Base-by-base conservation (phyloP, 2,113 vertebrate genomes). In the Otus sunia region DNA sequence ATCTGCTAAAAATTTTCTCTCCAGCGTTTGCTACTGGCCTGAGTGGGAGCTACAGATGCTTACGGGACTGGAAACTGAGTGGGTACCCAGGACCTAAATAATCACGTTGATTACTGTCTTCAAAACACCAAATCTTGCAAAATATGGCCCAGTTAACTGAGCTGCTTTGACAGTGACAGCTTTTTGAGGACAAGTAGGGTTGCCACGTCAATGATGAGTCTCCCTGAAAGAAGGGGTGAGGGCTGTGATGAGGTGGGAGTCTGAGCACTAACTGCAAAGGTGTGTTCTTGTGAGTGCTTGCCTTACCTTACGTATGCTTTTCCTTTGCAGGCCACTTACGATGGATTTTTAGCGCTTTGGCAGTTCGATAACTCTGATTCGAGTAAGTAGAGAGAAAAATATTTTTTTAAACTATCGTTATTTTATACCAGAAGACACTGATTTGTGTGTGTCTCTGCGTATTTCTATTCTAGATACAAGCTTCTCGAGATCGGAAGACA, bases 341-440 rank as follows among this genome's bases (percentile, higher is more conserved):
- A 91, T 1, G 41, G 91, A n/a, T 30, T 79, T 85, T 79, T 96
- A 84, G 84, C 97, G 15, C 87, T 93, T 27, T 95, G 97, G 96
- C 88, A 45, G 17, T 76, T 91, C n/a, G 95, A 92, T 55, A 94
- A 85, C 94, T 60, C 93, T 23, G 94, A 95, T 67, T 93, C 63
- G 26, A 94, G 97, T 97, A 88, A 97, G 92, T 77, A 49, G 59
- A 66, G 76, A n/a, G 67, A 49, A 41, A 43, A 76, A 6, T 0
- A 22, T 0, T 2, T 50, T 9, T 68, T 25, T 14, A 7, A 47
- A 1, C 11, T 45, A 2, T 25, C 1, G 0, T 15, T 8, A 0
- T 27, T 23, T 11, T 2, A 1, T 17, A 12, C 64, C 7, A 11
- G 41, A 8, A 29, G 47, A 41, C 32, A 6, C 49, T 91, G 88